A percentile compares a stretch with the other conserved stretches of the same genome.
Evolutionary conservation across 2,888 invertebrate genomes (phyloP).

Genomic region (Polia nebulosa): DNA sequence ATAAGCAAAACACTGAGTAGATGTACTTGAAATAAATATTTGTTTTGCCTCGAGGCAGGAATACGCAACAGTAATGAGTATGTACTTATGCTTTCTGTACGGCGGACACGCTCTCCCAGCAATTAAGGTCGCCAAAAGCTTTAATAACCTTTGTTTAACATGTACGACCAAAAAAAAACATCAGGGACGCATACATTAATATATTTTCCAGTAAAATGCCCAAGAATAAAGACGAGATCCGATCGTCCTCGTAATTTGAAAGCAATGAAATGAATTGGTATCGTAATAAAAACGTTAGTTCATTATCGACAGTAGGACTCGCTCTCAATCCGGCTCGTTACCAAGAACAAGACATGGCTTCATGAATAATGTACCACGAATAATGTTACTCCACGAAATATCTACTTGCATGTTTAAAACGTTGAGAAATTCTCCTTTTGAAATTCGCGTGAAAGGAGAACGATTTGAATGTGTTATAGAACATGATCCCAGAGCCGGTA

Average conservation of each 20-base stretch:
- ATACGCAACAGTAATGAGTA: slow-evolving; percentile 38
- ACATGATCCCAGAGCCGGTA: too few species aligned
- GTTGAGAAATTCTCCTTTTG: slow-evolving; percentile 82
- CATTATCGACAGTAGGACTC: slow-evolving; percentile 86
- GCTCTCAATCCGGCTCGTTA: slow-evolving; percentile 86
- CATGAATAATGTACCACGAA: slow-evolving; percentile 89
- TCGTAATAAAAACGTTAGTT: slow-evolving; percentile 83
- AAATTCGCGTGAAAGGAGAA: slow-evolving; percentile 74
- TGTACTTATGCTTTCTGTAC: slow-evolving; percentile 38
- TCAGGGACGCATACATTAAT: slow-evolving; percentile 56
- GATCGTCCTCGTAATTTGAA: slow-evolving; percentile 70
- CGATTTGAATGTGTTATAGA: slow-evolving; percentile 79
- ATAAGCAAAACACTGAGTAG: slow-evolving; percentile 22
- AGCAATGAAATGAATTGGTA: slow-evolving; percentile 78
- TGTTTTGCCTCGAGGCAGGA: slow-evolving; percentile 15
- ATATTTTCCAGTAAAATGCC: slow-evolving; percentile 50
- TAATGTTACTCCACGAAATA: slow-evolving; percentile 85
- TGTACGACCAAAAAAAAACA: slow-evolving; percentile 52
- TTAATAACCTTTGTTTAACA: slow-evolving; percentile 58
- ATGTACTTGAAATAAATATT: slow-evolving; percentile 37
- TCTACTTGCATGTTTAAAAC: slow-evolving; percentile 86
- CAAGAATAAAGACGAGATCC: slow-evolving; percentile 43
- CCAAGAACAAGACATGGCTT: slow-evolving; percentile 83
- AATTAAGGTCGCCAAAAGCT: slow-evolving; percentile 56
- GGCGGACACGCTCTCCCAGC: slow-evolving; percentile 31